Conservation (phyloP, 2,888 invertebrate genomes). For the Brachyptera risi region DNA sequence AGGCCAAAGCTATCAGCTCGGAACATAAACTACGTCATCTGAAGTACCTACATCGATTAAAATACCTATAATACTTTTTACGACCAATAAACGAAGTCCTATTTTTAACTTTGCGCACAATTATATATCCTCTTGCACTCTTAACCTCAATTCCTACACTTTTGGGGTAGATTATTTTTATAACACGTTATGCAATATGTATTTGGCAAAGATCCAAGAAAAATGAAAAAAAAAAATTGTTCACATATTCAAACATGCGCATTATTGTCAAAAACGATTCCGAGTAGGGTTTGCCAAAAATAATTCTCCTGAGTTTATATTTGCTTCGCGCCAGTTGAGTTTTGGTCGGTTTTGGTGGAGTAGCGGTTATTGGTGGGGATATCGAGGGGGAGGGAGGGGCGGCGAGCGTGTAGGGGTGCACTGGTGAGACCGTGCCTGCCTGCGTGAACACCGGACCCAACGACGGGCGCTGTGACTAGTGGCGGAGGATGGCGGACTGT, state of each 20-base stretch:
- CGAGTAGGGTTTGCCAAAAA: constrained; percentile 31
- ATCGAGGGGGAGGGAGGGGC: not conserved
- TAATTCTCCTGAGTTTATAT: constrained; percentile 33
- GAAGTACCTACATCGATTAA: no score
- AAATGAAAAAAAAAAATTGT: no score
- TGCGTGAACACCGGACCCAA: not conserved
- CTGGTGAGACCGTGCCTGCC: not conserved
- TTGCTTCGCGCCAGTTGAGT: constrained; percentile 23
- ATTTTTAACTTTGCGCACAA: no score
- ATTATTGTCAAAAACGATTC: constrained; percentile 31
- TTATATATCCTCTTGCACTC: no score
- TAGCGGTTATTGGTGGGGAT: not conserved
- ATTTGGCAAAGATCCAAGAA: not conserved
- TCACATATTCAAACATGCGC: constrained; percentile 26
- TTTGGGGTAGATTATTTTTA: constrained; percentile 11
- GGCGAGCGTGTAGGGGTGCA: not conserved
- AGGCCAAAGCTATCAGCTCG: no score
- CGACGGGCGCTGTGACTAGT: constrained; percentile 2
- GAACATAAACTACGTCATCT: no score
- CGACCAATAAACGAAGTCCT: no score
- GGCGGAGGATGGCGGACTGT: constrained; percentile 33
- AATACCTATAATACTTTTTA: no score
- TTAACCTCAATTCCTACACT: no score
- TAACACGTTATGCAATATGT: constrained; percentile 10
- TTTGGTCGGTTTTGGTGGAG: not conserved